Evolutionary conservation across 1,140 invertebrate genomes (phyloP).

Genomic region (Druon quercuslanigerum): DNA sequence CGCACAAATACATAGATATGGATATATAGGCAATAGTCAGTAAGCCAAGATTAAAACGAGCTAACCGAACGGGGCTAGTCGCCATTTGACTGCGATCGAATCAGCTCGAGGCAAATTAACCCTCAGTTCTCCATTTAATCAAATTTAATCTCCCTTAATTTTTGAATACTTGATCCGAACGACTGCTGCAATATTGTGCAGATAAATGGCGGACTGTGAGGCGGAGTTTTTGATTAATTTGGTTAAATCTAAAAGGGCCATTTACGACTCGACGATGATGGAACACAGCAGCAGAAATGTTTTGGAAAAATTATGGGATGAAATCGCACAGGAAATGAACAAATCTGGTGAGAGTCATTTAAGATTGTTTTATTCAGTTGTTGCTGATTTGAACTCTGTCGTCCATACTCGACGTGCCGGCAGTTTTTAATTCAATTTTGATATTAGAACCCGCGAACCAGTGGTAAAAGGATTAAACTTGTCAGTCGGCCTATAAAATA

Average conservation of each 20-base stretch:
- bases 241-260: conserved; percentile 7
- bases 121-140: not conserved
- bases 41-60: not conserved
- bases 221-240: conserved; percentile 11
- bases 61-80: not conserved
- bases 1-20: not conserved
- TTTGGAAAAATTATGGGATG: conserved; percentile 11
- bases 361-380: not conserved
- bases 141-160: not conserved
- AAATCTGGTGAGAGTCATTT: conserved; percentile 5
- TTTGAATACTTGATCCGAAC: conserved; percentile 6
- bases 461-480: too few relatives aligned
- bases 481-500: too few relatives aligned
- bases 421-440: too few relatives aligned
- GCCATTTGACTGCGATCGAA: not conserved
- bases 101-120: not conserved
- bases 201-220: conserved; percentile 10
- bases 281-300: conserved; percentile 1
- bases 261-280: conserved; percentile 23
- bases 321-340: conserved; percentile 1
- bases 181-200: not conserved
- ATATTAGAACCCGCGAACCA: too few relatives aligned
- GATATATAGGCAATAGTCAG: not conserved
- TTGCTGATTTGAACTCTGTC: conserved; percentile 20
- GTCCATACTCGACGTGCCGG: not conserved